These are phyloP conservation scores for Prinia subflava DNA, from an alignment of 2,113 vertebrate genomes.

Conservation along the genomic window DNA sequence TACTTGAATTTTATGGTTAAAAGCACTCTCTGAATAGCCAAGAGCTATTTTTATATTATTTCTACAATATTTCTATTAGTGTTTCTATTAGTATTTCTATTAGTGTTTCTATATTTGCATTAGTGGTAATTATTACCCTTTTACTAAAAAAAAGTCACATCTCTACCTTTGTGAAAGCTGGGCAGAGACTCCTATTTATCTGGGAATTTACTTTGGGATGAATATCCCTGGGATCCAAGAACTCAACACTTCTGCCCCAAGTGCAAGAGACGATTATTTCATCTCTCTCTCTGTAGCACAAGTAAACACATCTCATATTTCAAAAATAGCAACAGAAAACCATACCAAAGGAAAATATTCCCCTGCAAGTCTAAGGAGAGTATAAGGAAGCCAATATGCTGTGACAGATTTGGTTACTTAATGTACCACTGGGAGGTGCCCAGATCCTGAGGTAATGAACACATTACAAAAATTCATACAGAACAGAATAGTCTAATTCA, in stretches of 20 bases:
- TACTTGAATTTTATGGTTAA: neutral
- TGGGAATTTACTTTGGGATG: neutral
- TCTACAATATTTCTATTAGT: neutral
- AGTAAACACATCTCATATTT: neutral
- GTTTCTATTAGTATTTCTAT: neutral
- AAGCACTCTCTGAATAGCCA: neutral
- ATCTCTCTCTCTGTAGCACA: neutral
- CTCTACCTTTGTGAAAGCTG: neutral
- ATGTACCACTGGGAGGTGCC: neutral
- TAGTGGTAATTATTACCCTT: neutral
- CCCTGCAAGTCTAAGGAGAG: neutral
- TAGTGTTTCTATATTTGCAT: neutral
- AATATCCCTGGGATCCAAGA: neutral
- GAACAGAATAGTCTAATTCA: neutral
- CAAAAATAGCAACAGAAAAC: neutral
- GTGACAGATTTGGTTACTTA: conserved; percentile 17
- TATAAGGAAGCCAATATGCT: neutral
- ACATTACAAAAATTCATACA: neutral
- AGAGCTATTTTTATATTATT: neutral
- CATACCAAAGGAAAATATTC: neutral
- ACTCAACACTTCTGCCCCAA: neutral
- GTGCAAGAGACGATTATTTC: neutral
- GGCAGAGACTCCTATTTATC: neutral
- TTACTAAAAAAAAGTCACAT: neutral
- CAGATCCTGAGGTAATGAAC: conserved; percentile 6